Evolutionary conservation across 2,888 invertebrate species (phyloP).

Genomic region (Sepiola atlantica): DNA sequence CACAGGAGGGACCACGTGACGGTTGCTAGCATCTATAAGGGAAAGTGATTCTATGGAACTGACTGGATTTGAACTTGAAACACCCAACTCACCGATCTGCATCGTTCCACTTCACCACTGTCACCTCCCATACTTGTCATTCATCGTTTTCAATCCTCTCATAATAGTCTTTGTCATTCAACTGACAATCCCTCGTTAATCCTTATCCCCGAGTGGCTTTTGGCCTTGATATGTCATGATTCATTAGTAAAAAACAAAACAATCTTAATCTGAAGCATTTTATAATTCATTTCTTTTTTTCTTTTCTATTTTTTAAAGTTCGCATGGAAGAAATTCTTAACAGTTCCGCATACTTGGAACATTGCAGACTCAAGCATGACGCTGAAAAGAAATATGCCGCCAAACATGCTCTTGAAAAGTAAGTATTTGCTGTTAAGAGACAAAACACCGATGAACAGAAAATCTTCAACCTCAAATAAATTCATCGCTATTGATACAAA

Average conservation of each 20-base stretch:
- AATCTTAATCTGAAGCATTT: neutral
- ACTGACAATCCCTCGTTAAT: too few relatives aligned
- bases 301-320: constrained; percentile 53
- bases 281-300: neutral
- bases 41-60: too few relatives aligned
- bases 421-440: constrained; percentile 51
- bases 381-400: constrained; percentile 58
- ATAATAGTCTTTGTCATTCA: too few relatives aligned
- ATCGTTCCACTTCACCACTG: too few relatives aligned
- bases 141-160: too few relatives aligned
- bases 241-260: neutral
- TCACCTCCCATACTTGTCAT: too few relatives aligned
- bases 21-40: too few relatives aligned
- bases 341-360: constrained; percentile 63
- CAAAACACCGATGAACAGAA: neutral
- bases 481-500: too few relatives aligned
- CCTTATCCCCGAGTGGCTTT: neutral
- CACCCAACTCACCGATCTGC: too few relatives aligned
- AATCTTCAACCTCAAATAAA: neutral
- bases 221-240: neutral
- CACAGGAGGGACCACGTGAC: too few relatives aligned
- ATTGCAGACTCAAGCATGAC: constrained; percentile 56
- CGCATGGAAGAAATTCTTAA: constrained; percentile 68
- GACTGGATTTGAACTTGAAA: too few relatives aligned
- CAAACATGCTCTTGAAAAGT: constrained; percentile 62